Evolutionary conservation across 2,888 invertebrate species (phyloP).

Genomic region (Erannis defoliaria): DNA sequence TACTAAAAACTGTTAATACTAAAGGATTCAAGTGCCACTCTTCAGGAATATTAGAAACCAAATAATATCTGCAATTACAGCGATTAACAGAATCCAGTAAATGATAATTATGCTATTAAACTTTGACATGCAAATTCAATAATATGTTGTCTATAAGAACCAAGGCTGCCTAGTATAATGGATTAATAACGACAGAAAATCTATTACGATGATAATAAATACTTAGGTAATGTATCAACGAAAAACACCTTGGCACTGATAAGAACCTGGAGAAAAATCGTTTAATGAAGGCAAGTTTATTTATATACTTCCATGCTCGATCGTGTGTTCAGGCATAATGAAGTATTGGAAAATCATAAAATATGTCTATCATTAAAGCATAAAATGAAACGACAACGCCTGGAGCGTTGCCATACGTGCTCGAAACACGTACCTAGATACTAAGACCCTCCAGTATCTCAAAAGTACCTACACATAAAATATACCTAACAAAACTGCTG

Average conservation of each 20-base stretch:
- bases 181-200: conserved; percentile 28
- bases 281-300: conserved; percentile 42
- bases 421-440: conserved; percentile 46
- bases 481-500: conserved; percentile 65
- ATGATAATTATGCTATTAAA: no score
- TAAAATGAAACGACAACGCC: conserved; percentile 53
- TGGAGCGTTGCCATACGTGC: conserved; percentile 57
- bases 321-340: conserved; percentile 52
- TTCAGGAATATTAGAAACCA: neutral
- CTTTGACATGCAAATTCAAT: conserved; percentile 3
- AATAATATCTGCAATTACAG: no score
- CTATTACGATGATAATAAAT: conserved; percentile 27
- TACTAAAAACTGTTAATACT: no score
- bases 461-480: conserved; percentile 48
- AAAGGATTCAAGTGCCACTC: no score
- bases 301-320: conserved; percentile 36
- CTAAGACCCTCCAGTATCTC: conserved; percentile 22
- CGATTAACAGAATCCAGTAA: no score
- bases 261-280: conserved; percentile 42
- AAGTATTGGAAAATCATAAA: conserved; percentile 63
- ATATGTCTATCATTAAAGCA: conserved; percentile 56
- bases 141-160: neutral
- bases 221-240: conserved; percentile 23
- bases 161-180: conserved; percentile 12
- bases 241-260: conserved; percentile 39